These are phyloP conservation scores for Holocentrus rufus DNA, from an alignment of 2,797 vertebrate species.

Conservation along the genomic window DNA sequence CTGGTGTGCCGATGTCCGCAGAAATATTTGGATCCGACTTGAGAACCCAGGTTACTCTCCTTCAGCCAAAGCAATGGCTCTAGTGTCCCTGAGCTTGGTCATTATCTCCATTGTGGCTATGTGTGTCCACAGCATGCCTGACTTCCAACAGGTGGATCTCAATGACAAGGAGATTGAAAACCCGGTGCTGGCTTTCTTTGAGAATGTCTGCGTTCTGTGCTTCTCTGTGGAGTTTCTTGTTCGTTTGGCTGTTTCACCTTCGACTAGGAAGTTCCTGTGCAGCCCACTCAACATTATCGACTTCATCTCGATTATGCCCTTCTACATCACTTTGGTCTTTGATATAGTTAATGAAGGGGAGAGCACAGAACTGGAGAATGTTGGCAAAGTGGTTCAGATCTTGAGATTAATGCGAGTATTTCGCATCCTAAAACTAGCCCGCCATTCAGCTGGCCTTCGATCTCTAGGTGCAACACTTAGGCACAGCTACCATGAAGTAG, in stretches of 20 bases:
- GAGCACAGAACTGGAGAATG: slow-evolving; percentile 89
- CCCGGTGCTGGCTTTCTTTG: slow-evolving; percentile 87
- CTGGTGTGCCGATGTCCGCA: slow-evolving; percentile 86
- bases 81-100: slow-evolving; percentile 88
- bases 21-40: slow-evolving; percentile 89
- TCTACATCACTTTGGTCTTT: slow-evolving; percentile 88
- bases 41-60: slow-evolving; percentile 91
- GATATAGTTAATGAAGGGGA: slow-evolving; percentile 86
- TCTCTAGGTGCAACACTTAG: slow-evolving; percentile 91
- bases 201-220: slow-evolving; percentile 89
- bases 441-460: slow-evolving; percentile 93
- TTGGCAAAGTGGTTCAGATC: slow-evolving; percentile 95
- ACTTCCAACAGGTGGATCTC: slow-evolving; percentile 85
- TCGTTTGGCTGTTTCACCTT: slow-evolving; percentile 86
- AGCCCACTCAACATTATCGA: slow-evolving; percentile 93
- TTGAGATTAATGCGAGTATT: slow-evolving; percentile 95
- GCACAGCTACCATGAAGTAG: slow-evolving; percentile 93
- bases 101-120: slow-evolving; percentile 92
- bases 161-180: slow-evolving; percentile 86
- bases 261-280: slow-evolving; percentile 88
- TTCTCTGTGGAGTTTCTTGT: slow-evolving; percentile 90
- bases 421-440: slow-evolving; percentile 94
- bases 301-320: slow-evolving; percentile 90
- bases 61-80: slow-evolving; percentile 88
- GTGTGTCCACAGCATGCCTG: slow-evolving; percentile 95